Evolutionary conservation across 2,888 invertebrate species (phyloP).

Genomic region (Eupelmus urozonus): DNA sequence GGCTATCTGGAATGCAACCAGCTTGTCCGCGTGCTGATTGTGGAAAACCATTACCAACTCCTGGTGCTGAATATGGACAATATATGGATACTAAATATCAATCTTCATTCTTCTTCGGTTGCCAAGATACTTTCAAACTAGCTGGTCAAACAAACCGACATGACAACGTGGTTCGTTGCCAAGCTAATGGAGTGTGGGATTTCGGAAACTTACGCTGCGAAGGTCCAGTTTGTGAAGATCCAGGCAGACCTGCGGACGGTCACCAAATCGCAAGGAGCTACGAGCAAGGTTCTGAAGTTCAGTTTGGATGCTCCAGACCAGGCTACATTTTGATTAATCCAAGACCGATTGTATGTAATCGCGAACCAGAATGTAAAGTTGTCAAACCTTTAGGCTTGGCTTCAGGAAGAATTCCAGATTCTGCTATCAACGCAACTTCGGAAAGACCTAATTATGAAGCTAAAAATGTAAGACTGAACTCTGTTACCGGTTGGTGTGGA

Average conservation of each 20-base stretch:
- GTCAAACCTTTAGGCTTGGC: slow-evolving; percentile 94
- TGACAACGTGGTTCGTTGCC: slow-evolving; percentile 94
- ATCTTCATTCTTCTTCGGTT: slow-evolving; percentile 96
- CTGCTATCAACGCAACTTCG: slow-evolving; percentile 96
- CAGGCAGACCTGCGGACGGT: slow-evolving; percentile 95
- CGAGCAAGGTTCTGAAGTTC: slow-evolving; percentile 93
- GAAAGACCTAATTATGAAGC: slow-evolving; percentile 96
- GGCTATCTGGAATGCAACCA: slow-evolving; percentile 92
- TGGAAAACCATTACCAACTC: slow-evolving; percentile 92
- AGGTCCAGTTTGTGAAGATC: slow-evolving; percentile 97
- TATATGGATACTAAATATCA: slow-evolving; percentile 93
- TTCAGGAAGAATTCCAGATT: slow-evolving; percentile 94
- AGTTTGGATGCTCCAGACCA: slow-evolving; percentile 92
- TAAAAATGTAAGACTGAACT: slow-evolving; percentile 91
- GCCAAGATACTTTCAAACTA: slow-evolving; percentile 95
- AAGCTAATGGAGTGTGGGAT: slow-evolving; percentile 96
- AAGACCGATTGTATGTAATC: slow-evolving; percentile 91
- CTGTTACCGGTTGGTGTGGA: slow-evolving; percentile 98
- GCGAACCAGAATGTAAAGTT: slow-evolving; percentile 95
- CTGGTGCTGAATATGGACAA: slow-evolving; percentile 95
- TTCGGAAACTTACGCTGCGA: slow-evolving; percentile 97
- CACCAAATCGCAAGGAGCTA: slow-evolving; percentile 90
- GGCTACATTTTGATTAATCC: slow-evolving; percentile 96
- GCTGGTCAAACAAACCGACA: slow-evolving; percentile 95
- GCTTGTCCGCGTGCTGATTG: slow-evolving; percentile 94